Evolutionary conservation across 2,888 invertebrate species (phyloP), one percentile per base, ranked within the genome.

Genomic region (Isoperla grammatica): DNA sequence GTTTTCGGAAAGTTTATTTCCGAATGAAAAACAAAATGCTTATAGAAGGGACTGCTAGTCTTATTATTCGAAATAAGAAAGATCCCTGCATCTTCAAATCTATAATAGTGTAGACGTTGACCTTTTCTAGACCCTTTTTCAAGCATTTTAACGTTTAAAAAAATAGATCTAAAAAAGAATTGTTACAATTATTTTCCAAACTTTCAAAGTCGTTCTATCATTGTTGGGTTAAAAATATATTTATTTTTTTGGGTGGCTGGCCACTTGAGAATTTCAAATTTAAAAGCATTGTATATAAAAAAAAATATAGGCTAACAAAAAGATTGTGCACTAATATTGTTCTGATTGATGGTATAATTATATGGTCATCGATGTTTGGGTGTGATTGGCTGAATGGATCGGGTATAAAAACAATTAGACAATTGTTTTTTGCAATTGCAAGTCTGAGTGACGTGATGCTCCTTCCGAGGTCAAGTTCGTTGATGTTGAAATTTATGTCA

Each of bases 191-290:
- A 17, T 11, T 45, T 50, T 50, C 49, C 50, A 50, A 50, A 42
- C 23, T 23, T 55, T 55, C 22, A 43, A 55, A 43, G 15, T 39
- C 20, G 39, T 23, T 45, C 13, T 56, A 56, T 56, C 22, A 45
- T 43, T 45, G 46, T 56, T 56, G 45, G 20, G 13, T 43, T 12
- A 23, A 50, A 58, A 35, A 55, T 56, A 60, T 55, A 43, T 56
- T 22, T 56, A 45, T 46, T 54, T 54, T 60, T 56, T 56, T 42
- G 49, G 22, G 60, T 60, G 60, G 60, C 60, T 49, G 49, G 60
- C 60, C 60, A 60, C 60, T 56, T 49, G 11, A 45, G 23, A 42
- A 37, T 35, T 43, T 59, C 39, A 60, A 37, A 22, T 49, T 40
- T 22, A 50, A 60, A 60, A 39, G 40, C 19, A 53, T 15, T 19